These are phyloP conservation scores for Scomberomorus guttatus DNA, from an alignment of 2,797 vertebrate species.

Conservation along the genomic window DNA sequence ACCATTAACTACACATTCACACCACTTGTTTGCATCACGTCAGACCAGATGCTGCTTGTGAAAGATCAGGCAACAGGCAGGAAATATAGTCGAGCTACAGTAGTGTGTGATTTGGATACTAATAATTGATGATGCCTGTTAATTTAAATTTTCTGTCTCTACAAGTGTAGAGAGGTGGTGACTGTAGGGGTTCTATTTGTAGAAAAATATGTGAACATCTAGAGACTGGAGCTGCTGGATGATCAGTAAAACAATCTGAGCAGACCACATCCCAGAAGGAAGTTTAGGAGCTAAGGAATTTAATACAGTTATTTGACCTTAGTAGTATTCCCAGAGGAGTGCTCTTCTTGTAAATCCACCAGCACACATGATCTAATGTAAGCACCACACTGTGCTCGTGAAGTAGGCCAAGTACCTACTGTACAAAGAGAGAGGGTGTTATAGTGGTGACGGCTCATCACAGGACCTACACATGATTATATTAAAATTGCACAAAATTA, in stretches of 20 bases:
- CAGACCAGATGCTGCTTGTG: neutral
- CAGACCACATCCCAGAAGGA: neutral
- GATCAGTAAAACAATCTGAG: neutral
- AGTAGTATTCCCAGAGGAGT: slow-evolving; percentile 13
- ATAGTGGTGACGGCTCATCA: no score
- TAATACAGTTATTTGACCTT: slow-evolving; percentile 25
- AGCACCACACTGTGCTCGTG: slow-evolving; percentile 32
- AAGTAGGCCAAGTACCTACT: slow-evolving; percentile 41
- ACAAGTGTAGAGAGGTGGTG: neutral
- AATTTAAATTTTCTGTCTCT: neutral
- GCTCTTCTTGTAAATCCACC: slow-evolving; percentile 5
- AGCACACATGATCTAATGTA: slow-evolving; percentile 22
- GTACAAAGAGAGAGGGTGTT: neutral
- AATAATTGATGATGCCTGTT: neutral
- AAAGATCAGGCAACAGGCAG: no score
- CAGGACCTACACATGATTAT: neutral
- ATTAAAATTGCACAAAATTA: no score
- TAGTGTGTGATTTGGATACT: neutral
- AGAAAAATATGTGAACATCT: neutral
- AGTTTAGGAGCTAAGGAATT: neutral
- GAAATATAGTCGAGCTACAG: neutral
- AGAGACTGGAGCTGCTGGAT: neutral
- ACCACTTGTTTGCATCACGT: neutral
- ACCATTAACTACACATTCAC: neutral
- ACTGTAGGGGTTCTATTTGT: no score